phyloP scores from a whole-genome alignment of 2,797 vertebrate species.

The Microchirus variegatus region DNA sequence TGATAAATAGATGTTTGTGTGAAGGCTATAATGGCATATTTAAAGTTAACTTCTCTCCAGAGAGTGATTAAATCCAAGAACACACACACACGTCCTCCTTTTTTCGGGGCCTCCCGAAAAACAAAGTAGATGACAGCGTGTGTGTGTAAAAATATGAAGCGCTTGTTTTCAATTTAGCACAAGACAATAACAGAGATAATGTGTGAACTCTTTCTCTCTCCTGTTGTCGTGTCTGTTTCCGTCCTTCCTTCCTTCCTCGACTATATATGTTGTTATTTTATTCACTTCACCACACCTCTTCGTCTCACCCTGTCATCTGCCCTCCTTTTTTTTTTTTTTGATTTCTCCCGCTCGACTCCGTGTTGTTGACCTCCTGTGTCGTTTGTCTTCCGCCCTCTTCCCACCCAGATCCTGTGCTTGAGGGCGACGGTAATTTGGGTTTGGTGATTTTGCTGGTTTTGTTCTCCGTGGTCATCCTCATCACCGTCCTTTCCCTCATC shows the following conservation, averaged over 20 bases:
- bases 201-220: slow-evolving; percentile 6
- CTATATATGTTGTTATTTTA: not conserved
- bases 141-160: slow-evolving; percentile 3
- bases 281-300: not conserved
- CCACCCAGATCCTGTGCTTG: slow-evolving; percentile 48
- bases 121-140: not conserved
- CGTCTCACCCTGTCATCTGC: not conserved
- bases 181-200: not conserved
- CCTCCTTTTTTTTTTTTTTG: too few relatives aligned
- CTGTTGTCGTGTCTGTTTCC: fast-evolving
- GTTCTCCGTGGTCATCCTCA: slow-evolving; percentile 78
- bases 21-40: slow-evolving; percentile 42
- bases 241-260: not conserved
- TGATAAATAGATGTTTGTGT: slow-evolving; percentile 57
- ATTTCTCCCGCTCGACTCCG: too few relatives aligned
- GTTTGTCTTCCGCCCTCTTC: slow-evolving; percentile 4
- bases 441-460: slow-evolving; percentile 78
- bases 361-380: slow-evolving; percentile 16
- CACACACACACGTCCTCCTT: slow-evolving; percentile 25
- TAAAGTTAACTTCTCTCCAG: slow-evolving; percentile 50
- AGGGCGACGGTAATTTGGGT: slow-evolving; percentile 69
- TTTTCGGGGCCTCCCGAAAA: not conserved
- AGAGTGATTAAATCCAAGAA: slow-evolving; percentile 37
- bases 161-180: not conserved
- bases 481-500: slow-evolving; percentile 75